These are phyloP conservation scores for Meles meles DNA, from an alignment of 2,113 vertebrate species.

Conservation along the genomic window DNA sequence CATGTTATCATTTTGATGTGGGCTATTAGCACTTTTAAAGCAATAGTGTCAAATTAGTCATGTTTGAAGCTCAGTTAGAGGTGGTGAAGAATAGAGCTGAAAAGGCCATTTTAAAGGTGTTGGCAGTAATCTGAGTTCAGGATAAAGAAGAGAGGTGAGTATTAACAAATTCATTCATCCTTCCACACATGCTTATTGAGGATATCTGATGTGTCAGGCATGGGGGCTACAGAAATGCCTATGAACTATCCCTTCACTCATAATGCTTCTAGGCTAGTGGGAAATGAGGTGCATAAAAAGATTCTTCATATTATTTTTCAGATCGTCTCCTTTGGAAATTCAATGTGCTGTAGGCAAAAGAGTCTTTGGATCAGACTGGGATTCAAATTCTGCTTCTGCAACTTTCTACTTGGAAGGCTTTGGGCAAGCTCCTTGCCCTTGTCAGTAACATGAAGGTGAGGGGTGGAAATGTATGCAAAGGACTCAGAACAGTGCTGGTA, in stretches of 20 bases:
- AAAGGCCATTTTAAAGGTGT: constrained; percentile 17
- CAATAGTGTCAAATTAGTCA: background rate
- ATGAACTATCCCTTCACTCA: background rate
- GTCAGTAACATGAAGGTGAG: background rate
- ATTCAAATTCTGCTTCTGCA: background rate
- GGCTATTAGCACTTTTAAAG: background rate
- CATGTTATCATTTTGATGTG: background rate
- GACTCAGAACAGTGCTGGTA: background rate
- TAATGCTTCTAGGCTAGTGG: background rate
- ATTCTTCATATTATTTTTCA: background rate
- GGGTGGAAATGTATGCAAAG: background rate
- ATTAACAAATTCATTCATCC: background rate
- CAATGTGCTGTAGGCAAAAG: background rate
- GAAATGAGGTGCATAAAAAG: background rate
- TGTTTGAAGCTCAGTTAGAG: background rate
- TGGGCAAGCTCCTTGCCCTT: background rate
- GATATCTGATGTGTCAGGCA: background rate
- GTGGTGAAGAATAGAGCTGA: background rate
- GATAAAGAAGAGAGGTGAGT: background rate
- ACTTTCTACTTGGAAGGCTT: background rate
- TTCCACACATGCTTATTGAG: background rate
- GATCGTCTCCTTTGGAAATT: background rate
- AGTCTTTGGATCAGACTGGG: background rate
- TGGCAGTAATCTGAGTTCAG: background rate
- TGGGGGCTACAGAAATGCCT: background rate